Base-by-base conservation (phyloP, 2,888 invertebrate genomes). In the Hedya salicella region DNA sequence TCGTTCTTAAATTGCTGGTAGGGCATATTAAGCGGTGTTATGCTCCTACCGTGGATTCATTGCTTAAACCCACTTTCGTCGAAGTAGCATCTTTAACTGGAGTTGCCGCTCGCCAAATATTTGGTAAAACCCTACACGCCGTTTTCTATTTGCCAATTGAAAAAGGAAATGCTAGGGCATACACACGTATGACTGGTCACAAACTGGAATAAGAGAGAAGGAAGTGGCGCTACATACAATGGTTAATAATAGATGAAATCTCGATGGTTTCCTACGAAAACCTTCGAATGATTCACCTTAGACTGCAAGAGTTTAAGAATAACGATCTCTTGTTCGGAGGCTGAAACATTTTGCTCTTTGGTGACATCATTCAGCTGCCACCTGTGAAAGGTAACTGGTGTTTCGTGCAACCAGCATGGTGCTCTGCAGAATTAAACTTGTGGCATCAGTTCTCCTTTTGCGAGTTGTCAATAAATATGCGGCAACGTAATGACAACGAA, bases 1-100 rank as follows among this genome's bases (percentile, higher is more conserved):
- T 73, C 60, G 8, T 72, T 0, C 64, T 78, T 16, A 78, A 77
- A 74, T 70, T 76, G 66, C 21, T 78, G 6, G 75, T 76, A 6
- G 71, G 75, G 16, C 75, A 76, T 52, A 73, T 76, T 13, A 70
- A 70, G 14, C 69, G 75, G 3, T 77, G 72, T 62, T 73, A 66
- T 44, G 56, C 66, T 9, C 70, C 69, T 1, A 71, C 70, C 1
- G 69, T 72, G 0, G 72, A 73, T n/a, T 8, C 16, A 9, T 2
- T 74, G 19, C 44, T 72, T 0, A 62, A 72, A n/a, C 64, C 72
- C 2, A 71, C 17, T 1, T 73, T 76, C 69, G 75, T 74, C 0
- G 72, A 73, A 54, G 73, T 75, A 0, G 69, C 32, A 2, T 71
- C 25, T 3, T 25, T 25, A 5, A 25, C 25, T 17, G 36, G 73